Evolutionary conservation across 2,888 invertebrate genomes (phyloP).

Genomic region (Eutolmus rufibarbis): DNA sequence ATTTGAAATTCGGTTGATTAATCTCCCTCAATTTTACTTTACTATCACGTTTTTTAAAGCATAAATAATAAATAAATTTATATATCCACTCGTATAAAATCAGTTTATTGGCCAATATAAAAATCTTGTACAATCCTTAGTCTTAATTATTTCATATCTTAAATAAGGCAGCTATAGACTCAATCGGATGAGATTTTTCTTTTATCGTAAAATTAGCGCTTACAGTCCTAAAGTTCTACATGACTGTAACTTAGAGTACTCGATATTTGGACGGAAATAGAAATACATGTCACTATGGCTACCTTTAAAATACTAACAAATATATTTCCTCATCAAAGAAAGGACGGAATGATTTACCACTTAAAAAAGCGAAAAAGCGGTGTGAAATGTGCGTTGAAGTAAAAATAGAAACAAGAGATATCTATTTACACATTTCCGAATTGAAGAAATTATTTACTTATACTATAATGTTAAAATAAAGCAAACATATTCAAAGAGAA

Average conservation of each 20-base stretch:
- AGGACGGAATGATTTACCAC: slow-evolving; percentile 32
- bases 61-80: neutral
- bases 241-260: neutral
- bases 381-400: neutral
- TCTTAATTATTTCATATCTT: slow-evolving; percentile 44
- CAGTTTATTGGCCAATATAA: slow-evolving; percentile 40
- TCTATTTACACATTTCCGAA: neutral
- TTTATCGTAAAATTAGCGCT: neutral
- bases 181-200: slow-evolving; percentile 9
- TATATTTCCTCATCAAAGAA: neutral
- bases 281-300: neutral
- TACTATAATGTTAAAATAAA: neutral
- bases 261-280: slow-evolving; percentile 9
- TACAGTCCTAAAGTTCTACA: neutral
- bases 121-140: slow-evolving; percentile 43
- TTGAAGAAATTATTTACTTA: neutral
- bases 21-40: too few relatives aligned
- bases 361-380: neutral
- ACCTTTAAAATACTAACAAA: neutral
- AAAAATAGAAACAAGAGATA: neutral
- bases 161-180: slow-evolving; percentile 47
- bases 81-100: neutral
- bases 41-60: too few relatives aligned
- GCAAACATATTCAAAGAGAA: neutral
- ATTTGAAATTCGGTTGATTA: neutral